Percentiles rank a stretch among this genome's conserved stretches.
Conservation (phyloP, 2,797 vertebrate species). For the Gymnocypris eckloni region DNA sequence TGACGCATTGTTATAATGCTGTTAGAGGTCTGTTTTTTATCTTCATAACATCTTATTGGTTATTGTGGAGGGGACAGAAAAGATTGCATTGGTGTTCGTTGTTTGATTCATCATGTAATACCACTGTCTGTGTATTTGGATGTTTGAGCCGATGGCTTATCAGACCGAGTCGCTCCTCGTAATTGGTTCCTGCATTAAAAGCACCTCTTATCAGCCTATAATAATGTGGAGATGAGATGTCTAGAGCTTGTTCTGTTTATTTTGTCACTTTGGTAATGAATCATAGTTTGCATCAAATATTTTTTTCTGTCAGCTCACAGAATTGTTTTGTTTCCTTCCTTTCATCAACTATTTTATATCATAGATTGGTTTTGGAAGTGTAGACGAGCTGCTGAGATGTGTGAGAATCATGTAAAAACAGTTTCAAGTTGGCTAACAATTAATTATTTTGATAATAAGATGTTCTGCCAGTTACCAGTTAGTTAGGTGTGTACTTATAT, state of each 20-base stretch:
- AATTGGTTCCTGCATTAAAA: conserved; percentile 50
- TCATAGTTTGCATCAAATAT: conserved; percentile 25
- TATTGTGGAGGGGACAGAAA: conserved; percentile 19
- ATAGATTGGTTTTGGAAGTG: conserved; percentile 26
- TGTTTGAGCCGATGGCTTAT: conserved; percentile 28
- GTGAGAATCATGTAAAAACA: background rate
- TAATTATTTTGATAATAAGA: conserved; percentile 26
- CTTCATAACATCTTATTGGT: background rate
- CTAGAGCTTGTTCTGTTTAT: conserved; percentile 30
- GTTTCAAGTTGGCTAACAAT: background rate
- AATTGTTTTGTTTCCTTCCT: conserved; percentile 35
- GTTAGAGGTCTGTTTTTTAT: background rate
- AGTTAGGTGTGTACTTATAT: background rate
- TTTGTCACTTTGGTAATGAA: conserved; percentile 54
- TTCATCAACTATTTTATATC: conserved; percentile 31
- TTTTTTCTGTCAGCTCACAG: conserved; percentile 43
- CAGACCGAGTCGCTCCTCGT: conserved; percentile 36
- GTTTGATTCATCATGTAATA: conserved; percentile 33
- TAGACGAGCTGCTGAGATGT: background rate
- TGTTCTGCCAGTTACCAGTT: background rate
- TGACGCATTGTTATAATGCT: background rate
- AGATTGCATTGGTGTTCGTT: conserved; percentile 11
- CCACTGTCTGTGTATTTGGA: conserved; percentile 28
- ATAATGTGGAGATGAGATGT: conserved; percentile 57
- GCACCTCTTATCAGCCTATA: conserved; percentile 43